Conservation (phyloP, 2,113 vertebrate genomes). For the Larimichthys polyactis region DNA sequence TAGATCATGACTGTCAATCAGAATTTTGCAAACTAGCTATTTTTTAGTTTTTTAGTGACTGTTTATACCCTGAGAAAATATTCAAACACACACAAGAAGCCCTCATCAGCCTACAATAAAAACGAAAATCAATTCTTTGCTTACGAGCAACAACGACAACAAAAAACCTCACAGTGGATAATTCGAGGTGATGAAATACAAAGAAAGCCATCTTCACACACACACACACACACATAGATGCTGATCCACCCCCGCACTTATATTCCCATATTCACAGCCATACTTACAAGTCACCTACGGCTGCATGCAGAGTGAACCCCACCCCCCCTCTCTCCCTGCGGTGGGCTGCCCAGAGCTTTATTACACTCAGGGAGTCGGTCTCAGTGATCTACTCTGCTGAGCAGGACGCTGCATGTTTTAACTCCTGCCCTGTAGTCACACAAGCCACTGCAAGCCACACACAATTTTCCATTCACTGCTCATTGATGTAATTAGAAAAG, state of each 20-base stretch:
- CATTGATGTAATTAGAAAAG: conserved; percentile 72
- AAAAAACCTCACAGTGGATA: conserved; percentile 19
- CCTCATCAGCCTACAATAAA: conserved; percentile 45
- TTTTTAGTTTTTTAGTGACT: neutral
- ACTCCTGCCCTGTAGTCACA: conserved; percentile 54
- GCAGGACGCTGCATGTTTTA: conserved; percentile 52
- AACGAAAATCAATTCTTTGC: conserved; percentile 49
- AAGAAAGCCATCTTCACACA: conserved; percentile 45
- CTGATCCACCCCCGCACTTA: conserved; percentile 52
- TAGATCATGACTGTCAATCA: neutral
- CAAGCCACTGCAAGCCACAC: conserved; percentile 45
- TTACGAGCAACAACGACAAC: conserved; percentile 25
- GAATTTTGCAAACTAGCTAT: conserved; percentile 12
- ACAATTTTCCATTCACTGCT: conserved; percentile 57
- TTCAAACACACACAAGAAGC: conserved; percentile 25
- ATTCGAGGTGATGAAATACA: conserved; percentile 60
- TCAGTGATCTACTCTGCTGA: conserved; percentile 48
- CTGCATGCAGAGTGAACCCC: conserved; percentile 46
- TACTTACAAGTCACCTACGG: conserved; percentile 71
- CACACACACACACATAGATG: conserved; percentile 10
- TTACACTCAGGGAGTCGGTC: conserved; percentile 47
- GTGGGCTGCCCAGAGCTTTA: conserved; percentile 59
- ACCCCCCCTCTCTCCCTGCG: neutral
- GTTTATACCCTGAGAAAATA: conserved; percentile 2
- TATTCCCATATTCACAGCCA: conserved; percentile 43